Conservation (phyloP, 2,113 vertebrate genomes). For the Corydoras sp. region DNA sequence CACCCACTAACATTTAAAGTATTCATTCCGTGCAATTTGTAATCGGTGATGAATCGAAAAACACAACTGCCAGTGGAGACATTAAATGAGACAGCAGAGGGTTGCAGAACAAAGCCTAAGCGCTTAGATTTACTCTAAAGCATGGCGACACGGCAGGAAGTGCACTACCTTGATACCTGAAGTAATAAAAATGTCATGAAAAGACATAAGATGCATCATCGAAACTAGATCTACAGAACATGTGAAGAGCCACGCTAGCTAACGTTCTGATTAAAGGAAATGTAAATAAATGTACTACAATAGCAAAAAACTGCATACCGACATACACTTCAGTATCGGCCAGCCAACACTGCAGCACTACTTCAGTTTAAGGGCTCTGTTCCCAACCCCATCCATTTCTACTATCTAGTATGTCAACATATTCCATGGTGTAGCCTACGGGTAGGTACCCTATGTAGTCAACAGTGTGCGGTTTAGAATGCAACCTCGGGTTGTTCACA, state of each 20-base stretch:
- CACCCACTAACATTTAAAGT: too few species aligned
- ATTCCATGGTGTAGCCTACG: too few species aligned
- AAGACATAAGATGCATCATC: neutral
- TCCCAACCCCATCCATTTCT: neutral
- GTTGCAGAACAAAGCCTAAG: too few species aligned
- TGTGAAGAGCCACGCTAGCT: too few species aligned
- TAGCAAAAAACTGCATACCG: neutral
- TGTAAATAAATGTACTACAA: neutral
- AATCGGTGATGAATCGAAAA: neutral
- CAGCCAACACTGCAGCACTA: constrained; percentile 7
- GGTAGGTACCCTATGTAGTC: neutral
- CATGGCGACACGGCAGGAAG: constrained; percentile 33
- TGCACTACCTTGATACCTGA: neutral
- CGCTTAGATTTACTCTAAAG: neutral
- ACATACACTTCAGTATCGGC: neutral
- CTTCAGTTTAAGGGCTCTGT: neutral
- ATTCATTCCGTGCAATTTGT: too few species aligned
- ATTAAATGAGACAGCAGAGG: neutral
- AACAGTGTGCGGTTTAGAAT: neutral
- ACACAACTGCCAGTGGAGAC: neutral
- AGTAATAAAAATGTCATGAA: neutral
- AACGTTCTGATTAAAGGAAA: neutral
- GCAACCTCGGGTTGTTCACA: neutral
- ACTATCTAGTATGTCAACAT: neutral
- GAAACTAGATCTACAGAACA: too few species aligned